These are phyloP conservation scores for Saccopteryx bilineata DNA, from an alignment of 2,113 vertebrate species.

Conservation along the genomic window DNA sequence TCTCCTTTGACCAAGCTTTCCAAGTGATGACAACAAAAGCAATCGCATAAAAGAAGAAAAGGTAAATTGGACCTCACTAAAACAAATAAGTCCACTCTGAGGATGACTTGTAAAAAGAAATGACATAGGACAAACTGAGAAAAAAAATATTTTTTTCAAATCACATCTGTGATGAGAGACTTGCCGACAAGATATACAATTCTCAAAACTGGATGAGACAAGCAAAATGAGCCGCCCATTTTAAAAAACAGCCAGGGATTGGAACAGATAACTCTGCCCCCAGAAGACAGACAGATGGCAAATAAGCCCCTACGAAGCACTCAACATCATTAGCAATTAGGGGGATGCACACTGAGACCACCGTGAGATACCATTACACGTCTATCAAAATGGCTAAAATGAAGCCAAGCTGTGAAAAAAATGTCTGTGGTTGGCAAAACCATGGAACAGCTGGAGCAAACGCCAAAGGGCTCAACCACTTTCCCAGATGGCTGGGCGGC, in stretches of 20 bases:
- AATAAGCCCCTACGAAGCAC: neutral
- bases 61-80: neutral
- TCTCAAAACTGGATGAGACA: neutral
- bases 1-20: neutral
- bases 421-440: neutral
- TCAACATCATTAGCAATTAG: neutral
- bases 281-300: neutral
- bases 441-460: neutral
- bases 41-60: neutral
- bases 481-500: neutral
- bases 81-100: neutral
- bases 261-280: neutral
- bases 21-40: neutral
- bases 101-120: neutral
- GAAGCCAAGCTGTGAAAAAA: neutral
- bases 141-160: too few relatives aligned
- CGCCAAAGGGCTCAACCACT: neutral
- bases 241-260: neutral
- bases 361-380: neutral
- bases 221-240: neutral
- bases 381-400: too few relatives aligned
- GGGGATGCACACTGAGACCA: neutral
- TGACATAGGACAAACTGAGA: fast-evolving
- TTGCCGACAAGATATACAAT: neutral
- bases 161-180: neutral